Evolutionary conservation across 2,113 vertebrate species (phyloP).

Genomic region (Dipodomys merriami): DNA sequence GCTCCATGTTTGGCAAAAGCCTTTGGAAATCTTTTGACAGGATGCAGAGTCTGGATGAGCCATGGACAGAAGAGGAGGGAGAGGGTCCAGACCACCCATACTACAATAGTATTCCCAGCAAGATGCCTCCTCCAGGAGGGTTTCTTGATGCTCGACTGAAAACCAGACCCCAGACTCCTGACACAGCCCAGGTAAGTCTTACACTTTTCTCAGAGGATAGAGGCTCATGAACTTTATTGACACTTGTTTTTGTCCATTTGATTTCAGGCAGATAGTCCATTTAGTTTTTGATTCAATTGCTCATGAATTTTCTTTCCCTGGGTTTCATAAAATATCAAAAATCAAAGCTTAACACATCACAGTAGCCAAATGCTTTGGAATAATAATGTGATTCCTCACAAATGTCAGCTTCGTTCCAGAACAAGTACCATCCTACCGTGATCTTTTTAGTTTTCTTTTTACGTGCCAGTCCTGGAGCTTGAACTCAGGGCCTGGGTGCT

Average conservation of each 20-base stretch:
- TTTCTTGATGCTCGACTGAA: conserved; percentile 91
- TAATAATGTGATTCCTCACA: neutral
- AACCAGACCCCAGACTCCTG: conserved; percentile 84
- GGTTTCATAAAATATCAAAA: neutral
- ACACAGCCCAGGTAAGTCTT: conserved; percentile 88
- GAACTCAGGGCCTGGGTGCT: too few relatives aligned
- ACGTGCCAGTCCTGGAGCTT: too few relatives aligned
- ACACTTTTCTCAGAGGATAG: neutral
- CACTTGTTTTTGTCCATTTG: neutral
- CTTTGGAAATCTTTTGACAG: conserved; percentile 82
- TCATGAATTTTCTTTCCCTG: neutral
- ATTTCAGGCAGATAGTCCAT: neutral
- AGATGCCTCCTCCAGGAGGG: conserved; percentile 93
- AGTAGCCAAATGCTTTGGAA: neutral
- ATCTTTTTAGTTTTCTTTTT: too few relatives aligned
- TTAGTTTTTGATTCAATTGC: neutral
- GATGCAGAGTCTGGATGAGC: conserved; percentile 95
- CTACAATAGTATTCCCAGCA: conserved; percentile 96
- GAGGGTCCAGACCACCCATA: conserved; percentile 92
- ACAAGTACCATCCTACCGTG: neutral
- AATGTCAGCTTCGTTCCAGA: neutral
- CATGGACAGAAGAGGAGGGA: conserved; percentile 94
- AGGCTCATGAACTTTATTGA: neutral
- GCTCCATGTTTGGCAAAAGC: neutral
- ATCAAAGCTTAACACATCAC: neutral